A percentile compares a stretch with the other conserved stretches of the same genome.
Evolutionary conservation across 2,113 vertebrate species (phyloP).

Genomic region (Corythaixoides concolor): DNA sequence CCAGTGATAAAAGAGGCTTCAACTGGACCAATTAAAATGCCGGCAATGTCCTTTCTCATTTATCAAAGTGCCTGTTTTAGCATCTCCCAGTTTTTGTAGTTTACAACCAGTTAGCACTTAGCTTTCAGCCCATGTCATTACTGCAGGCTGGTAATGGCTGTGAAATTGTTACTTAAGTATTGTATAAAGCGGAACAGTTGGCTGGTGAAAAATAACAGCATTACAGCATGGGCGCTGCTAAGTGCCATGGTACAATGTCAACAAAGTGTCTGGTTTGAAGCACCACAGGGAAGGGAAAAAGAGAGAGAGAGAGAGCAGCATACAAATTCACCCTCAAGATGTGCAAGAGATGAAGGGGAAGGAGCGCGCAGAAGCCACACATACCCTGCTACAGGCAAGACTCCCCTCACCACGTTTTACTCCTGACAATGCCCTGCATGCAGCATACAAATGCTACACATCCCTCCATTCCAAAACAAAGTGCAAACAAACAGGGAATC

Average conservation of each 20-base stretch:
- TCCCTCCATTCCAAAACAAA: background rate
- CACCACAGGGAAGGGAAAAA: background rate
- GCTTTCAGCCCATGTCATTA: conserved; percentile 30
- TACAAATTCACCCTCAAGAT: background rate
- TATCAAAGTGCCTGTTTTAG: background rate
- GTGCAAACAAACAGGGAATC: background rate
- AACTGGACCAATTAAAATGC: conserved; percentile 11
- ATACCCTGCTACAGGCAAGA: background rate
- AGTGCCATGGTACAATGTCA: background rate
- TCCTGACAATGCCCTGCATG: background rate
- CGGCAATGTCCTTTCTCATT: background rate
- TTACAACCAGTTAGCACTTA: conserved; percentile 18
- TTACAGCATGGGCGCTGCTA: background rate
- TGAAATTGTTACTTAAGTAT: conserved; percentile 49
- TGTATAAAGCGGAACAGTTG: conserved; percentile 28
- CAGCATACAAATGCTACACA: background rate
- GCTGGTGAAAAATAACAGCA: background rate
- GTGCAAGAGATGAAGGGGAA: background rate
- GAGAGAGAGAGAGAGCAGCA: background rate
- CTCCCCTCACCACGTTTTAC: rapidly evolving
- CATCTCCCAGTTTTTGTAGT: background rate
- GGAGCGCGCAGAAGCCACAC: background rate
- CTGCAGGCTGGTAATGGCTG: conserved; percentile 42
- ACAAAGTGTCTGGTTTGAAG: background rate
- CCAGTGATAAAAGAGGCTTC: background rate